These are phyloP conservation scores for Oryzias curvinotus DNA, from an alignment of 2,113 vertebrate species.

Conservation along the genomic window DNA sequence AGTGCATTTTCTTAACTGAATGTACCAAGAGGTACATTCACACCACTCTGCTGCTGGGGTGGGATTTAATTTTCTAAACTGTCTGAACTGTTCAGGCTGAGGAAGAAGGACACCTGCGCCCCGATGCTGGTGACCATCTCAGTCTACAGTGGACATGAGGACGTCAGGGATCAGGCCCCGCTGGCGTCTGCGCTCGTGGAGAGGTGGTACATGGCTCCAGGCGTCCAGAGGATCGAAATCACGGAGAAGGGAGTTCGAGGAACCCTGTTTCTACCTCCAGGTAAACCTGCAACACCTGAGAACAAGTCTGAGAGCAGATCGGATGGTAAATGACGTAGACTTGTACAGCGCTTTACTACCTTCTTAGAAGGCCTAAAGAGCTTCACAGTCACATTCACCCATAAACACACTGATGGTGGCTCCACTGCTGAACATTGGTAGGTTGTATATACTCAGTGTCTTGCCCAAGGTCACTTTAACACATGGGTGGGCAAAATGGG, in stretches of 20 bases:
- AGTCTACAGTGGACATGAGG: constrained; percentile 59
- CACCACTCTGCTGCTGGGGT: too few species aligned
- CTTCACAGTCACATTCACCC: too few species aligned
- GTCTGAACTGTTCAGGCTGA: constrained; percentile 55
- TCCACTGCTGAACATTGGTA: too few species aligned
- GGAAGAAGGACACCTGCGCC: constrained; percentile 62
- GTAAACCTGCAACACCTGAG: constrained; percentile 34
- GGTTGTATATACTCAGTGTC: too few species aligned
- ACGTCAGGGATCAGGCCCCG: constrained; percentile 50
- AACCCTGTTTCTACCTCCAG: constrained; percentile 75
- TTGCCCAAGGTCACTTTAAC: too few species aligned
- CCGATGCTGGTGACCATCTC: constrained; percentile 70
- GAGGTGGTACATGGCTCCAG: constrained; percentile 76
- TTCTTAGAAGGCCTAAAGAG: too few species aligned
- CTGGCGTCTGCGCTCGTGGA: constrained; percentile 62
- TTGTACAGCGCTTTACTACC: too few species aligned
- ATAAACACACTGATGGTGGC: too few species aligned
- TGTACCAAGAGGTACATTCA: too few species aligned
- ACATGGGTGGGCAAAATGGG: too few species aligned
- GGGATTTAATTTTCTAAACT: background rate
- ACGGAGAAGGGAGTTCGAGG: constrained; percentile 53
- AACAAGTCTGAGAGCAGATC: background rate
- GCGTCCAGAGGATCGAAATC: constrained; percentile 61
- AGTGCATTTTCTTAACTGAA: too few species aligned
- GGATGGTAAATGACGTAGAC: too few species aligned